phyloP scores from a whole-genome alignment of 2,113 vertebrate genomes.

The Tychaedon coryphoeus region DNA sequence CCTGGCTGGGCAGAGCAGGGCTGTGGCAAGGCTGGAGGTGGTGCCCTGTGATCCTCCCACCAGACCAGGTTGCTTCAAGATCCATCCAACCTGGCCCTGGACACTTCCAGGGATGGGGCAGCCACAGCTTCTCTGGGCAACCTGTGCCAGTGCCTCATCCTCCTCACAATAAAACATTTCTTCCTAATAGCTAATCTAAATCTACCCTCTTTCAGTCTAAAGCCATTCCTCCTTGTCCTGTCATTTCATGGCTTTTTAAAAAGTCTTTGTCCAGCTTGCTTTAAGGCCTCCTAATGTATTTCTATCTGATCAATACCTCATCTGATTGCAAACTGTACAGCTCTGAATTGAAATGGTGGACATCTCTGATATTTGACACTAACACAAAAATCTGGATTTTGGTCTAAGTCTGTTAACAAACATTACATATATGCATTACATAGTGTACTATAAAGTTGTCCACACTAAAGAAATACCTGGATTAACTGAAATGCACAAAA shows the following conservation, averaged over 20 bases:
- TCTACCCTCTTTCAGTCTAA: background rate
- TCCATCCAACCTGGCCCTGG: accelerated
- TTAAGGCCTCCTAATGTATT: background rate
- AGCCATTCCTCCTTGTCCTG: background rate
- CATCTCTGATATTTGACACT: background rate
- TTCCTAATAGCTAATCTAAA: background rate
- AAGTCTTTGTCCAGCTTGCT: background rate
- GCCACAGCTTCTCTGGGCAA: background rate
- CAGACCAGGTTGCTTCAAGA: background rate
- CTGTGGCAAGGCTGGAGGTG: background rate
- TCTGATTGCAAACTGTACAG: background rate
- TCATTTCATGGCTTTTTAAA: background rate
- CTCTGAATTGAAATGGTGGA: background rate
- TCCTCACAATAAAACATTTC: background rate
- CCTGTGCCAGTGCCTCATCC: background rate
- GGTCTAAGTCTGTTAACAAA: background rate
- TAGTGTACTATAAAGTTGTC: background rate
- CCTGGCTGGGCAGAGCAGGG: background rate
- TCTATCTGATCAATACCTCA: background rate
- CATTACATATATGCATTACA: background rate
- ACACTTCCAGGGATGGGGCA: background rate
- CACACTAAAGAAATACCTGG: background rate
- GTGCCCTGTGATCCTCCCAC: background rate
- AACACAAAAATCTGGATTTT: background rate
- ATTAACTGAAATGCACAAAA: background rate